Evolutionary conservation across 2,797 vertebrate species (phyloP), one percentile per base, ranked within the genome.

Genomic region (Spatula clypeata): DNA sequence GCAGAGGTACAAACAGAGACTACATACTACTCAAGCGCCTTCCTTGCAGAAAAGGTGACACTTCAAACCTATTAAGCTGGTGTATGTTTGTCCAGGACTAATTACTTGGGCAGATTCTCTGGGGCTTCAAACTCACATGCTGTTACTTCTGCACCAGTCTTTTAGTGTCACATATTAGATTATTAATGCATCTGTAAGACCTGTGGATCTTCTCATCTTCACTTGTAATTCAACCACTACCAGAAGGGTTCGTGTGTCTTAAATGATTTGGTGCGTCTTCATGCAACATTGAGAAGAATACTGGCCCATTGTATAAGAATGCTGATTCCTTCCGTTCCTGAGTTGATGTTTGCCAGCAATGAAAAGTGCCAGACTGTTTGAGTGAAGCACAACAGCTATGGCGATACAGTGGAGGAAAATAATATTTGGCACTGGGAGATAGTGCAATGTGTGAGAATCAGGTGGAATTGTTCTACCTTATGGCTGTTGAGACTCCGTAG

Each of bases 21-120:
- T 99, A 96, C 99, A 99, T 94, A 97, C 97, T 97, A 97, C 97
- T 96, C 98, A 98, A 98, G 97, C 98, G 76, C 97, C 98, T 98
- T 98, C 98, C 81, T 98, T 99, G 88, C 99, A 99, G 94, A 99
- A 99, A 98, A 99, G 99, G 99, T 99, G 99, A 99, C 99, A 99
- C 98, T 98, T 98, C 97, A 98, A 85, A 97, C 81, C 77, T 91
- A 9, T 92, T 94, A 95, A 95, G 45, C 97, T 96, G 92, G 95
- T 97, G 92, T 98, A 81, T 53, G 54, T 97, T 98, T 97, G 97
- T 98, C 97, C 98, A 97, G 93, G 93, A 98, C 93, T 97, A 82
- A 93, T 88, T 92, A 80, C 95, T 92, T 98, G 98, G 98, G 90
- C 97, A 93, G 93, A 94, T 96, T 97, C 97, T 98, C 97, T 97